Conservation (phyloP, 2,113 vertebrate genomes). For the Loxodonta africana region DNA sequence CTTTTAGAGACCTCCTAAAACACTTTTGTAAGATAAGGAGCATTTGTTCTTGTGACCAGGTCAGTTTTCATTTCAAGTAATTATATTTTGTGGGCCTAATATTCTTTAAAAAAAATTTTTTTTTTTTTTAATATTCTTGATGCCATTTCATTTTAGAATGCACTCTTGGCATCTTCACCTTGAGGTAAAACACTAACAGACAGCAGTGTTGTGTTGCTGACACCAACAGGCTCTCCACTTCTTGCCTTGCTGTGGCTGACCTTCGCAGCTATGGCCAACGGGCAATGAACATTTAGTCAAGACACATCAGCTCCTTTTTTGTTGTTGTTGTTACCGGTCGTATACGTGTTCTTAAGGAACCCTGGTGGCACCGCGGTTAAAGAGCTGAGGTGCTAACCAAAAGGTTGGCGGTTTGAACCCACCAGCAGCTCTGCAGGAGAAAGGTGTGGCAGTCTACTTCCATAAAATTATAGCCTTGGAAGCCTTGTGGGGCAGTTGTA, state of each 20-base stretch:
- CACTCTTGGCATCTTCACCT: neutral
- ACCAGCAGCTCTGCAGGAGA: too few relatives aligned
- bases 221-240: accelerated
- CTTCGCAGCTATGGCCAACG: accelerated
- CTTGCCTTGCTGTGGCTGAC: accelerated
- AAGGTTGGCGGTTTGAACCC: too few relatives aligned
- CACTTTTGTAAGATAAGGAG: neutral
- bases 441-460: too few relatives aligned
- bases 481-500: too few relatives aligned
- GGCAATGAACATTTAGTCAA: accelerated
- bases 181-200: neutral
- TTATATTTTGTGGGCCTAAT: neutral
- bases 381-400: too few relatives aligned
- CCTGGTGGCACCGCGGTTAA: too few relatives aligned
- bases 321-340: neutral
- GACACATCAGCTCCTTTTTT: accelerated
- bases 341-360: neutral
- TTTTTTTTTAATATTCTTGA: neutral
- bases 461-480: too few relatives aligned
- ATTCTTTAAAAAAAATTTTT: neutral
- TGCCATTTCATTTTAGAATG: neutral
- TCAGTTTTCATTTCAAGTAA: neutral
- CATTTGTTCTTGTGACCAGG: neutral
- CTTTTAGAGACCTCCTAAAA: neutral
- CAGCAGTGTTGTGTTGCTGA: neutral